Evolutionary conservation across 2,888 invertebrate species (phyloP).

Genomic region (Eucera pruinosa): DNA sequence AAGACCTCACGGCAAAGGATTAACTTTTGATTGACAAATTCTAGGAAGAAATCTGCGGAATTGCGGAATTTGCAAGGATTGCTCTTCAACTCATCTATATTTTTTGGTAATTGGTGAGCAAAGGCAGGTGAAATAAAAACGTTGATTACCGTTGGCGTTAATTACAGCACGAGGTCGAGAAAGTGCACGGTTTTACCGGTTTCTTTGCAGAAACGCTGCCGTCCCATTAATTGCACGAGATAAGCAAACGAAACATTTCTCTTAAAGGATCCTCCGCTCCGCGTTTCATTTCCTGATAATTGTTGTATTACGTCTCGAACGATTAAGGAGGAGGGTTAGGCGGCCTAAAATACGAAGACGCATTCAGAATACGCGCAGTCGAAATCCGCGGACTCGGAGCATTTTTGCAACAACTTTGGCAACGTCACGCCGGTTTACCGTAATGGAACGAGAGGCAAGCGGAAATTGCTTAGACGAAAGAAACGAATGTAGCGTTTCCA

Average conservation of each 20-base stretch:
- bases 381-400: not conserved
- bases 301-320: not conserved
- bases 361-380: not conserved
- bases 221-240: constrained; percentile 1
- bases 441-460: constrained; percentile 25
- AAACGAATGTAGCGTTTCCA: constrained; percentile 21
- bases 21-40: too few species aligned
- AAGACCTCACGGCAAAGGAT: too few species aligned
- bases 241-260: constrained; percentile 6
- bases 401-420: not conserved
- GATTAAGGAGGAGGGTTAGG: not conserved
- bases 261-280: not conserved
- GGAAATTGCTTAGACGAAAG: constrained; percentile 35
- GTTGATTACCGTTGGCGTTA: constrained; percentile 12
- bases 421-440: constrained; percentile 14
- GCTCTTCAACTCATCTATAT: not conserved
- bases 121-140: not conserved
- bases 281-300: constrained; percentile 8
- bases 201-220: not conserved
- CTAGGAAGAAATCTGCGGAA: too few species aligned
- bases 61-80: not conserved
- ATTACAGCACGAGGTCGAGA: constrained; percentile 5
- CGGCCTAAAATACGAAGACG: not conserved
- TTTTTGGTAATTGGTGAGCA: not conserved
- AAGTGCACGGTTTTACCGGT: constrained; percentile 1